phyloP scores from a whole-genome alignment of 2,113 vertebrate species.

The Microcebus griseorufus region DNA sequence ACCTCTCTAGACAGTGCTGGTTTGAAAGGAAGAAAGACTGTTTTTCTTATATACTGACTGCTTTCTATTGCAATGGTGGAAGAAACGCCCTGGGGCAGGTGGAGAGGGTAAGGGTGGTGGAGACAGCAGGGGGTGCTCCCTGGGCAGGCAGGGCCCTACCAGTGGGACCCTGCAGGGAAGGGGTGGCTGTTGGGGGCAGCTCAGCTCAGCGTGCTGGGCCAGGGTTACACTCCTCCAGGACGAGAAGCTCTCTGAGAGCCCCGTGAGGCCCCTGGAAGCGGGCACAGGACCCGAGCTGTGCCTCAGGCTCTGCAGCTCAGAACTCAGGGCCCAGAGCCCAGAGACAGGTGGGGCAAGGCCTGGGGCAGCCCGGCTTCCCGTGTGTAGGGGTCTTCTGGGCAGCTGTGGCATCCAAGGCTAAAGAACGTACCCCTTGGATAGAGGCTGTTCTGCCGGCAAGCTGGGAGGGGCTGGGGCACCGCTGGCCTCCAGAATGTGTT shows the following conservation, averaged over 20 bases:
- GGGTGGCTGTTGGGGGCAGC: too few species aligned
- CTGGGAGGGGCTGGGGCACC: neutral
- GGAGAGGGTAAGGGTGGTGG: neutral
- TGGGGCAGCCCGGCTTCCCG: neutral
- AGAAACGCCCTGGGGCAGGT: neutral
- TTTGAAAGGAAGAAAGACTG: neutral
- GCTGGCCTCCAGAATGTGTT: neutral
- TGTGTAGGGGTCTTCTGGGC: fast-evolving
- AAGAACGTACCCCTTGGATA: neutral
- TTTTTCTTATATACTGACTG: neutral
- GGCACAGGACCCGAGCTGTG: neutral
- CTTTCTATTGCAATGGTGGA: neutral
- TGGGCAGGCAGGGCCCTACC: neutral
- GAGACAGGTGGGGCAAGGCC: neutral
- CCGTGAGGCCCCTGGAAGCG: neutral
- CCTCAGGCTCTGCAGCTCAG: neutral
- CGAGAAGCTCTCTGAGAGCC: neutral
- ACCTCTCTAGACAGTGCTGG: neutral
- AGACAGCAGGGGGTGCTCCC: neutral
- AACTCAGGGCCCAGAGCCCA: neutral
- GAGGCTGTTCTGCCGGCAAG: neutral
- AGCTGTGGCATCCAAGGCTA: neutral
- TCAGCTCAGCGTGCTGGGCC: neutral
- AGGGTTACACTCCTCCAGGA: too few species aligned
- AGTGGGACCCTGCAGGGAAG: too few species aligned